Conservation (phyloP, 2,797 vertebrate species). For the Typhlichthys eigenmanni region DNA sequence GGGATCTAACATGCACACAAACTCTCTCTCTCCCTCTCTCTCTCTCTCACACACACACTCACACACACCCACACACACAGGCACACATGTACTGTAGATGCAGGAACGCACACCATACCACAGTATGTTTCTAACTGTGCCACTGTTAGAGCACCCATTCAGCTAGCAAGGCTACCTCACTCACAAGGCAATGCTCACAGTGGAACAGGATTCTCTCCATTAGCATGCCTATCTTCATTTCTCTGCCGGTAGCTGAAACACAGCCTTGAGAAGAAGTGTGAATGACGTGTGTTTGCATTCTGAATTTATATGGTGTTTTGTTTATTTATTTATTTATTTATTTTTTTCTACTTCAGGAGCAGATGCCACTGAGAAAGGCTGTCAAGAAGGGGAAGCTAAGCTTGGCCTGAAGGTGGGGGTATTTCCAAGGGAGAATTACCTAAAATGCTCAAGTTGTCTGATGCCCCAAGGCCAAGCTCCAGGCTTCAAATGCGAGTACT, state of each 20-base stretch:
- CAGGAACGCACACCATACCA: background rate
- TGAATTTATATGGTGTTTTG: slow-evolving; percentile 30
- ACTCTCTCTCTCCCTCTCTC: slow-evolving; percentile 1
- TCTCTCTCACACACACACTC: slow-evolving; percentile 3
- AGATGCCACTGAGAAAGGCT: slow-evolving; percentile 55
- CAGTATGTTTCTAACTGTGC: slow-evolving; percentile 14
- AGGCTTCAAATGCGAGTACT: background rate
- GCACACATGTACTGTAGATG: background rate
- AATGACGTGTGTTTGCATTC: slow-evolving; percentile 8
- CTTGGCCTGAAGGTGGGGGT: slow-evolving; percentile 63
- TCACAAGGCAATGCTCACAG: slow-evolving; percentile 38
- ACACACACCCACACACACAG: slow-evolving; percentile 6
- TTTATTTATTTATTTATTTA: background rate
- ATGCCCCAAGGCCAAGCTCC: slow-evolving; percentile 20
- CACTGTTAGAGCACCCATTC: slow-evolving; percentile 10
- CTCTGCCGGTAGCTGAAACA: slow-evolving; percentile 10
- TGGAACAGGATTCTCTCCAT: background rate
- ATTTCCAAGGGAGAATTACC: slow-evolving; percentile 41
- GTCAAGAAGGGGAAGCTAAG: slow-evolving; percentile 55
- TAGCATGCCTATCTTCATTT: slow-evolving; percentile 1
- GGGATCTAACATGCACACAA: too few species aligned
- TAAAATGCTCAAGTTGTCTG: slow-evolving; percentile 37
- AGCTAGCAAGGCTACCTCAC: slow-evolving; percentile 25
- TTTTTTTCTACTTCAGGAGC: slow-evolving; percentile 54
- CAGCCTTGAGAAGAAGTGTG: slow-evolving; percentile 24